Evolutionary conservation across 2,797 vertebrate species (phyloP).

Genomic region (Coregonus sp.): DNA sequence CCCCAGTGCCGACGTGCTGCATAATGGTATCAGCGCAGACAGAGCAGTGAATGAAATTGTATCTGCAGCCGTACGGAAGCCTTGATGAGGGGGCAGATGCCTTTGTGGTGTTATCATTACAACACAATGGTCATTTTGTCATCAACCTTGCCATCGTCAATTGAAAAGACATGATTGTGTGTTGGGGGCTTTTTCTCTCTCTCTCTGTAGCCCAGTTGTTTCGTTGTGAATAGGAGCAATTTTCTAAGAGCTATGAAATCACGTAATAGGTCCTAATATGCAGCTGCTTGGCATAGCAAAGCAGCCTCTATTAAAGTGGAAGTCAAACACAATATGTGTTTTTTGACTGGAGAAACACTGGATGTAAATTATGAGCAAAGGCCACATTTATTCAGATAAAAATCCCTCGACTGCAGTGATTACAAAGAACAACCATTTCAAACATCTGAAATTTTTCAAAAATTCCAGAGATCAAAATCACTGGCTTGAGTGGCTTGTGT

Average conservation of each 20-base stretch:
- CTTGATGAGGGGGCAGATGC: conserved; percentile 99
- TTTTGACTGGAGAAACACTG: conserved; percentile 91
- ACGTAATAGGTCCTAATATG: conserved; percentile 99
- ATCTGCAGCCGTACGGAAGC: conserved; percentile 92
- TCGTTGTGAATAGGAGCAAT: conserved; percentile 98
- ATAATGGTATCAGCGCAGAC: conserved; percentile 98
- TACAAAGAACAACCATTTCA: conserved; percentile 87
- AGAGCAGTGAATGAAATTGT: conserved; percentile 96
- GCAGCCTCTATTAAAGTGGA: conserved; percentile 91
- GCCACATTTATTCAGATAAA: conserved; percentile 94
- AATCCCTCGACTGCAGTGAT: conserved; percentile 67
- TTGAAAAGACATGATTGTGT: conserved; percentile 99
- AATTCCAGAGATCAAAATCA: conserved; percentile 49
- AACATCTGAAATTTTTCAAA: conserved; percentile 68
- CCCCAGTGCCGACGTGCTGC: conserved; percentile 87
- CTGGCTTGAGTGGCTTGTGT: conserved; percentile 38
- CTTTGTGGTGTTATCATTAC: conserved; percentile 99
- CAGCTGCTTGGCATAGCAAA: conserved; percentile 96
- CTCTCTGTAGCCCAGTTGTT: conserved; percentile 77
- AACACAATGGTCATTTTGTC: conserved; percentile 99
- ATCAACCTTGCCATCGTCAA: conserved; percentile 99
- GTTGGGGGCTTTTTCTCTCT: conserved; percentile 78
- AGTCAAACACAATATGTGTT: conserved; percentile 98
- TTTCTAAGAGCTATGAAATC: conserved; percentile 99
- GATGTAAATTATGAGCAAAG: conserved; percentile 80